A percentile compares a stretch with the other conserved stretches of the same genome.
phyloP scores from a whole-genome alignment of 2,113 vertebrate species.

The Piliocolobus tephrosceles region DNA sequence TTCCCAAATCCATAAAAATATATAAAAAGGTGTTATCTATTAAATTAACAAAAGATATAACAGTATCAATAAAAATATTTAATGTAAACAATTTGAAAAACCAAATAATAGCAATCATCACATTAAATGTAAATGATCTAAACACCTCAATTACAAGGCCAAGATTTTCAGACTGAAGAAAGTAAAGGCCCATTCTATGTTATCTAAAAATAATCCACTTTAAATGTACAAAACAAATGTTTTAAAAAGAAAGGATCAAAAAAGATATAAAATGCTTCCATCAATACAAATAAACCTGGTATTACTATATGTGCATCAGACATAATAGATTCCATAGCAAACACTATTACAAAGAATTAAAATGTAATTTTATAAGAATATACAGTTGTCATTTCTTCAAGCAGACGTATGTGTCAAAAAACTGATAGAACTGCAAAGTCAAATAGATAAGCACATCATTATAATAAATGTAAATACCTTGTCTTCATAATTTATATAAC shows the following conservation, averaged over 20 bases:
- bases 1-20: neutral
- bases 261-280: neutral
- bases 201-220: neutral
- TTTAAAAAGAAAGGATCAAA: neutral
- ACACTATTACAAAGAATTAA: neutral
- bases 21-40: neutral
- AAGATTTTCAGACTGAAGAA: neutral
- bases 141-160: neutral
- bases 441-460: neutral
- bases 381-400: neutral
- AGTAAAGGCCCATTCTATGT: neutral
- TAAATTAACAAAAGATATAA: neutral
- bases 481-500: neutral
- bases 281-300: neutral
- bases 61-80: neutral
- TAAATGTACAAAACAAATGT: neutral
- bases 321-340: neutral
- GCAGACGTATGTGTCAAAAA: neutral
- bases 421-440: neutral
- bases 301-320: neutral
- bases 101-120: neutral
- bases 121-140: neutral
- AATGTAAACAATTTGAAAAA: neutral
- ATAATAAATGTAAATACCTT: neutral
- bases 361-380: neutral